Evolutionary conservation across 2,888 invertebrate genomes (phyloP), one percentile per base, ranked within the genome.

Genomic region (Drosophila birchii): DNA sequence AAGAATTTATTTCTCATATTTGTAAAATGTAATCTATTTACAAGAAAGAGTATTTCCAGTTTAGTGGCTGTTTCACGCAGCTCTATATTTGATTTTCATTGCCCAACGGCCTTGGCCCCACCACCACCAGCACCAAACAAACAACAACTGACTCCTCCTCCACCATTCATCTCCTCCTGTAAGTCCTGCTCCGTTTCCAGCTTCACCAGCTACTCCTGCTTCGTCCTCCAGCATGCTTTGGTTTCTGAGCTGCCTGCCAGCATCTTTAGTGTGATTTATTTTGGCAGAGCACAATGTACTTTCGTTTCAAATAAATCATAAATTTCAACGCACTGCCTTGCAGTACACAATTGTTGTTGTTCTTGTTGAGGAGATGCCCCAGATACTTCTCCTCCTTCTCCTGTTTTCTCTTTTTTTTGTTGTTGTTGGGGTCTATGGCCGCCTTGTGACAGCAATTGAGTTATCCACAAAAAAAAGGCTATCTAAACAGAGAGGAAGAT

Each of bases 301-400:
- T 88, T 86, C 78, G 73, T 81, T 79, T 81, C 81, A 88, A 87
- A 87, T 89, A 89, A 87, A 87, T 87, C 87, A 87, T 89, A 87
- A 88, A 87, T 87, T 88, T 89, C 90, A 81, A 81, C 89, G 77
- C 83, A 80, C 67, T 72, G 83, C 76, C 76, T 64, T 71, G 63
- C 77, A 73, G 32, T 59, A 67, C 67, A 66, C 76, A 76, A 70
- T 75, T 69, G 64, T 68, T 81, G 59, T 72, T 61, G 12, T 11
- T 36, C 9, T 36, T 34, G 20, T 3, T 14, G 29, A 6, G 53
- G 16, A 16, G 45, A 44, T 44, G 26, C 26, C 45, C 45, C 45
- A 47, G n/a, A 26, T 44, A 23, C 16, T 1, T 1, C 14, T 8
- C 18, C 23, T 3, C 5, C 47, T 18, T 12, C 29, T 3, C 26